phyloP scores from a whole-genome alignment of 2,888 invertebrate species.

The Aproaerema taeniolella region DNA sequence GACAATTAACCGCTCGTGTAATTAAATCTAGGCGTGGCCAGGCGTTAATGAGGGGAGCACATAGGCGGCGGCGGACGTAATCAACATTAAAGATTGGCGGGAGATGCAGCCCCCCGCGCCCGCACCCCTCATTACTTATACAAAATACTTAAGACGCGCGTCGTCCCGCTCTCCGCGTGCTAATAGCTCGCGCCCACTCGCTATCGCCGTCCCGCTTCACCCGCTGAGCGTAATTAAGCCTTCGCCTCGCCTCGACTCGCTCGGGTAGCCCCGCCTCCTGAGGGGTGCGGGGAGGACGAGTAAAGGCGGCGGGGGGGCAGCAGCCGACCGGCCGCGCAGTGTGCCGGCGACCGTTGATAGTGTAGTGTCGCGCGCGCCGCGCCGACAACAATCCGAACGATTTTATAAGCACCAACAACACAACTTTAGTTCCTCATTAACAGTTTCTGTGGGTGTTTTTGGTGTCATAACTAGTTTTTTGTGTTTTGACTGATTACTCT shows the following conservation, averaged over 20 bases:
- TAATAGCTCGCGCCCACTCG: constrained; percentile 80
- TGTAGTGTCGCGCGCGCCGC: constrained; percentile 61
- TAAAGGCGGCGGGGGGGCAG: constrained; percentile 20
- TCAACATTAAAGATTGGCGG: constrained; percentile 78
- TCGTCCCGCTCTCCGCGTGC: constrained; percentile 80
- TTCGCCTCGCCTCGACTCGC: constrained; percentile 72
- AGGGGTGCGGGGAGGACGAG: constrained; percentile 31
- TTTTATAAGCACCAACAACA: constrained; percentile 55
- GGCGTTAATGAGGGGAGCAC: constrained; percentile 72
- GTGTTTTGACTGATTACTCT: constrained; percentile 63
- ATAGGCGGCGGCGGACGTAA: constrained; percentile 70
- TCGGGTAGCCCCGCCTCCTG: constrained; percentile 55
- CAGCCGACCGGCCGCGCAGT: constrained; percentile 59
- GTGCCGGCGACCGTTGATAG: constrained; percentile 73
- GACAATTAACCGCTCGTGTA: constrained; percentile 64
- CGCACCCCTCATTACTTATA: constrained; percentile 79
- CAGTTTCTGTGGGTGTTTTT: constrained; percentile 67
- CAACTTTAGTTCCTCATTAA: constrained; percentile 66
- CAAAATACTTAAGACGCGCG: constrained; percentile 78
- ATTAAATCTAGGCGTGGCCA: constrained; percentile 74
- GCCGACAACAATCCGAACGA: constrained; percentile 53
- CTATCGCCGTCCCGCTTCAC: constrained; percentile 72
- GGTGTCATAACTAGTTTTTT: constrained; percentile 54
- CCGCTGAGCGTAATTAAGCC: constrained; percentile 73
- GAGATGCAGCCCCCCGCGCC: constrained; percentile 70